Base-by-base conservation (phyloP, 2,888 invertebrate species). In the Chloromyia formosa region DNA sequence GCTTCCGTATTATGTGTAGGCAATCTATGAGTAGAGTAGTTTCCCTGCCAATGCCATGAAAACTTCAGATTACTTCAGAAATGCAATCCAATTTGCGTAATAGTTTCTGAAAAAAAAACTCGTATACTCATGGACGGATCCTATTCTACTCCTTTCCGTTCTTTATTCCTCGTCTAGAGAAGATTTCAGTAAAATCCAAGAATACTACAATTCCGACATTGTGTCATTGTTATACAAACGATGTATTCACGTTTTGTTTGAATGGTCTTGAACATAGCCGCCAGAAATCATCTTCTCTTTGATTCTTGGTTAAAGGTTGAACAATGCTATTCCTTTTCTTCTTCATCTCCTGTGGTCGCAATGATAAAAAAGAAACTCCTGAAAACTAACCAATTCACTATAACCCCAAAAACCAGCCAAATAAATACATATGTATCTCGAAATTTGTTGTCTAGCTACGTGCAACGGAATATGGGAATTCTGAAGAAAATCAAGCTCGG, bases 151-250 rank as follows among this genome's bases (percentile, higher is more conserved):
- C 16, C 16, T 12, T 27, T 27, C 56, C 2, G 20, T 56, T 56
- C 18, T 56, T 56, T 18, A 18, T 20, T 20, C 12, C 14, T 49
- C 49, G 5, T 12, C 56, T 56, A 18, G 22, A 18, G 10, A 56
- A 56, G 22, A 22, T 56, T 22, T 56, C 10, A 56, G 20, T 10
- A 1, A 56, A 56, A 56, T 20, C 10, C 18, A 56, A 22, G 56
- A 56, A 35, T 35, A 35, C 27, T n/a, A 49, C 16, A 49, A 49
- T 12, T n/a, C 18, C 35, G 27, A 35, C 66, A 66, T 49, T 49
- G 5, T 22, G 66, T 49, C 66, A 49, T 66, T 66, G 66, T 66
- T 66, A 66, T 66, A 27, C 66, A 45, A 66, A 49, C 23, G 64
- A 35, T 62, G 62, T 4, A n/a, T 40, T 62, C 35, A 35, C 7